Base-by-base conservation (phyloP, 2,113 vertebrate genomes). In the Stercorarius parasiticus region DNA sequence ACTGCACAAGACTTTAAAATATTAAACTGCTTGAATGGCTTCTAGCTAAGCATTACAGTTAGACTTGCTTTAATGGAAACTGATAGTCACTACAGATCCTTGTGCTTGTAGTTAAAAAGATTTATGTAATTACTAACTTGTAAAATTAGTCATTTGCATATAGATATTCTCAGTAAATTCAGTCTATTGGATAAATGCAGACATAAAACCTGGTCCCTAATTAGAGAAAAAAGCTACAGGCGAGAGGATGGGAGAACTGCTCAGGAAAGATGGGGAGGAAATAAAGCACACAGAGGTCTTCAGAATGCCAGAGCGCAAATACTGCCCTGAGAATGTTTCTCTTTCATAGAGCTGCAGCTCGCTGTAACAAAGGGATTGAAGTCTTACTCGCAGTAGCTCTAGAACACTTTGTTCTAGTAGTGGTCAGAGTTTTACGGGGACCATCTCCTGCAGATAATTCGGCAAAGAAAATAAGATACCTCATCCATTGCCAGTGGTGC, bases 401-500 rank as follows among this genome's bases (percentile, higher is more conserved):
- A 81, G 99, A 99, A 49, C 99, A 99, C 71, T 99, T 99, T 86
- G 99, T 99, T 40, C 98, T 99, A 94, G 99, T 99, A 61, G 99
- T 99, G 59, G 99, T 99, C 61, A 97, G 99, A 91, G 99, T 99
- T 82, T 95, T 99, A 72, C 95, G 99, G 52, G 99, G 99, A 26
- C 99, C 99, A 2, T 97, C 98, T 6, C 98, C 98, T 88, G 99
- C 99, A 0, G 99, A 99, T 61, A 98, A 99, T 82, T 98, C 99
- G 0, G 96, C 97, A n/a, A 99, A 98, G 97, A 99, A 98, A 96
- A 96, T 99, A 15, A 98, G 98, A 2, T 99, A 98, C 78, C 98
- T 99, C 70, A 98, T 99, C 90, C 99, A 99, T 85, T 99, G 99
- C 88, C 99, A 99, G 97, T 99, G 99, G 99, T 99, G 99, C 27